Conservation (phyloP, 2,797 vertebrate species). For the Anabacerthia variegaticeps region DNA sequence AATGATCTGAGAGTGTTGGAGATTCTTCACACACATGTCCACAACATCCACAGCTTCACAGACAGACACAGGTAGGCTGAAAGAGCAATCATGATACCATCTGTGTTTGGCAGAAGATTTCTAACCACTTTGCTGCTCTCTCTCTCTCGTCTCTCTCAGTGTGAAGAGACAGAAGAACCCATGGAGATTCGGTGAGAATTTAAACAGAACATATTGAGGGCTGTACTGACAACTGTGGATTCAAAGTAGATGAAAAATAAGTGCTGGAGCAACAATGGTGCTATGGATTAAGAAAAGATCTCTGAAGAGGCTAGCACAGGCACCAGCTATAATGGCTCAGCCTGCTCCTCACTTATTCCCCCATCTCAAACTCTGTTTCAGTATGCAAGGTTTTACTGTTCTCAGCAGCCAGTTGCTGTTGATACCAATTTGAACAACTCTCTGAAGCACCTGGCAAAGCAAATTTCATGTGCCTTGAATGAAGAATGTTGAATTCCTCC, state of each 20-base stretch:
- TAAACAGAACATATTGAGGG: conserved; percentile 48
- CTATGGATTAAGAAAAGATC: not conserved
- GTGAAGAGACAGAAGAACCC: conserved; percentile 47
- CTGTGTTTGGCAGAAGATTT: conserved; percentile 58
- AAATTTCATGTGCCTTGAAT: not conserved
- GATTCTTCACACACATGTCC: conserved; percentile 9
- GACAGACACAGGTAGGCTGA: conserved; percentile 46
- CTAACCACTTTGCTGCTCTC: conserved; percentile 25
- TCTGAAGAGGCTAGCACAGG: not conserved
- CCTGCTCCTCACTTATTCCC: not conserved
- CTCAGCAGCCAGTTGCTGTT: not conserved
- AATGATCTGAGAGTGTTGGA: not conserved
- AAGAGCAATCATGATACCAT: conserved; percentile 55
- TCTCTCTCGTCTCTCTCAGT: conserved; percentile 23
- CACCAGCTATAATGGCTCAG: not conserved
- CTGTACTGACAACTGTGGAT: conserved; percentile 31
- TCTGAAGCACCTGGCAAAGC: not conserved
- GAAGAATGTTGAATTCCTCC: not conserved
- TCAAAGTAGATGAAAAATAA: conserved; percentile 34
- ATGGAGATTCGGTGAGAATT: conserved; percentile 34
- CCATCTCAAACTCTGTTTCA: not conserved
- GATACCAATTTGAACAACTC: not conserved
- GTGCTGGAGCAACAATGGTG: not conserved
- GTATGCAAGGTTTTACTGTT: not conserved
- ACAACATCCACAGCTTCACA: conserved; percentile 47